Evolutionary conservation across 2,888 invertebrate genomes (phyloP), one percentile per base, ranked within the genome.

Genomic region (Tiliacea citrago): DNA sequence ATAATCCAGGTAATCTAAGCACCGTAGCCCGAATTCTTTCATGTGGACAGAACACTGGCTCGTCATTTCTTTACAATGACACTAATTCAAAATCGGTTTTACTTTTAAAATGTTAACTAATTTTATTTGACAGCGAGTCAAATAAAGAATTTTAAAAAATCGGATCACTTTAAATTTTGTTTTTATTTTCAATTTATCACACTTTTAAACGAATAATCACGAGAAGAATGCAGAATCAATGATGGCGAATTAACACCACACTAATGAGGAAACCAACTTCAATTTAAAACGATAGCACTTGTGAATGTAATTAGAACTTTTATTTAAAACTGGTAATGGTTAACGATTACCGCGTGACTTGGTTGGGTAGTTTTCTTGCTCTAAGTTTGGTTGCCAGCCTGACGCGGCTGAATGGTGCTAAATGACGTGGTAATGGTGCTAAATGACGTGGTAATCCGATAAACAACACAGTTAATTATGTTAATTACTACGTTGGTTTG

Each of bases 1-100:
- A 53, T 92, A 91, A 73, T 95, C 95, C 79, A 95, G 73, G 68
- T 95, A 79, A 18, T 90, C 88, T 8, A 93, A 81, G n/a, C 88
- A 91, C 89, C 92, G 91, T 0, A 89, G 87, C 68, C 88, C 90
- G 16, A 86, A 84, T 12, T 88, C 86, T 68, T 86, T 85, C 24
- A 87, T 84, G 66, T 84, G 79, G 5, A 63, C 51, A 13, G 79
- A 78, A 60, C 72, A 70, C n/a, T 75, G 66, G 7, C 60, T 72
- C 42, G 87, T 83, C 66, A 88, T 85, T 42, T 29, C 42, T 67
- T 42, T 42, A 45, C 0, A 7, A n/a, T 49, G 1, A 9, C 13
- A 35, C 29, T 9, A 35, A n/a, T 5, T 29, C 6, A 16, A 29
- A 29, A 29, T 21, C 47, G 35, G 9, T 55, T 66, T 35, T 9